Evolutionary conservation across 2,113 vertebrate species (phyloP), one percentile per base, ranked within the genome.

Genomic region (Marmota flaviventris): DNA sequence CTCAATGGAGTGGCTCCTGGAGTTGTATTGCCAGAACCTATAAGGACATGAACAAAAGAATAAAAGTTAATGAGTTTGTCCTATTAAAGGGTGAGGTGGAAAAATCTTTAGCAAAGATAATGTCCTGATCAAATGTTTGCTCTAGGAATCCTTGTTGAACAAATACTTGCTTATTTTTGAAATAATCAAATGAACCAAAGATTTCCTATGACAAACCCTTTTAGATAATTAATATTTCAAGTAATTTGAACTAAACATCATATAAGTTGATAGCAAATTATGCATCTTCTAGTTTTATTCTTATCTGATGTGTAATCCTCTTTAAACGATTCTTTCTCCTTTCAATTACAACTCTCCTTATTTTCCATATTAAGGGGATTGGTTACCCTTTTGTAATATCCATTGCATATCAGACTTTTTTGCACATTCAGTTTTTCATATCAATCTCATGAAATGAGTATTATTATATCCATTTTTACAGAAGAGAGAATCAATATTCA

Each of bases 31-130:
- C 0, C 8, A 96, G 8, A 0, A 98, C 95, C 98, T 99, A 98
- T 34, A 98, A 98, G 96, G 97, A 97, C 98, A 98, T 86, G 97
- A 98, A 98, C 89, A 98, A 56, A 94, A 98, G 27, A 95, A 42
- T 29, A 95, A 53, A 34, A 18, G 73, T 94, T 92, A 97, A 75
- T 51, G 45, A n/a, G 9, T 1, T 63, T 25, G 67, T 45, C 29
- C 4, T 9, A 5, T 24, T 0, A 18, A 45, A 39, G 34, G 7
- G 2, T 1, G 11, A 85, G 20, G 65, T 22, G 27, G 27, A 29
- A 93, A 20, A 34, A n/a, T 18, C 29, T 24, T 51, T 5, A 45
- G 34, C 34, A 20, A 67, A 72, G 42, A 72, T 24, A 16, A 24
- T 16, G 86, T 45, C 9, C 65, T 93, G 2, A 48, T 17, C 0